These are phyloP conservation scores for Psettodes erumei DNA, from an alignment of 2,113 vertebrate genomes.

Conservation along the genomic window DNA sequence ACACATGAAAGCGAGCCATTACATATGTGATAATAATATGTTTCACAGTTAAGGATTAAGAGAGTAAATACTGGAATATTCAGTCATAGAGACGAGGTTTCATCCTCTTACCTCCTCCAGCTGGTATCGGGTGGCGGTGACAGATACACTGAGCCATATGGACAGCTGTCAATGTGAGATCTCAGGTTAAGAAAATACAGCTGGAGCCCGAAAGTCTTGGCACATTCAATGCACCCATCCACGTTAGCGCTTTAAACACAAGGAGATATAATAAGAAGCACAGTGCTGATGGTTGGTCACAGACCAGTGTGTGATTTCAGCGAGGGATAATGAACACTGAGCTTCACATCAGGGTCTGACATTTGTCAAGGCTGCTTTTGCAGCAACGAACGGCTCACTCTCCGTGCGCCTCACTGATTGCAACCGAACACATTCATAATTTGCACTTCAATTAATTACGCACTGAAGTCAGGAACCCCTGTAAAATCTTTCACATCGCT, in stretches of 20 bases:
- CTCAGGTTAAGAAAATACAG: constrained; percentile 70
- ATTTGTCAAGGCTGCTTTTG: not conserved
- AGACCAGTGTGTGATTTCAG: not conserved
- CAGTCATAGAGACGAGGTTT: not conserved
- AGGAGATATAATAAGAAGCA: not conserved
- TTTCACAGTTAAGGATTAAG: not conserved
- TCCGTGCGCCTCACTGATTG: not conserved
- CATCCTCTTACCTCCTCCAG: constrained; percentile 92
- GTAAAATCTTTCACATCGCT: too few relatives aligned
- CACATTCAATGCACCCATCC: constrained; percentile 11
- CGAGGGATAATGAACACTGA: not conserved
- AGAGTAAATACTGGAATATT: too few relatives aligned
- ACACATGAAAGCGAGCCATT: not conserved
- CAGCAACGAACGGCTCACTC: not conserved
- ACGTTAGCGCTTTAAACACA: not conserved
- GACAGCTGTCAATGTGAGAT: constrained; percentile 91
- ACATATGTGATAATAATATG: not conserved
- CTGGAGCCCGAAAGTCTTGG: constrained; percentile 19
- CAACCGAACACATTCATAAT: not conserved
- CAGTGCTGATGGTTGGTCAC: not conserved
- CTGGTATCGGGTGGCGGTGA: constrained; percentile 94
- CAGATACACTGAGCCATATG: constrained; percentile 94
- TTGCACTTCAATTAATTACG: constrained; percentile 1
- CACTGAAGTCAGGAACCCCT: not conserved
- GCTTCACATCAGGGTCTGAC: not conserved